A percentile compares a stretch with the other conserved stretches of the same genome.
phyloP scores from a whole-genome alignment of 2,113 vertebrate species.

The Rhabdomys dilectus region DNA sequence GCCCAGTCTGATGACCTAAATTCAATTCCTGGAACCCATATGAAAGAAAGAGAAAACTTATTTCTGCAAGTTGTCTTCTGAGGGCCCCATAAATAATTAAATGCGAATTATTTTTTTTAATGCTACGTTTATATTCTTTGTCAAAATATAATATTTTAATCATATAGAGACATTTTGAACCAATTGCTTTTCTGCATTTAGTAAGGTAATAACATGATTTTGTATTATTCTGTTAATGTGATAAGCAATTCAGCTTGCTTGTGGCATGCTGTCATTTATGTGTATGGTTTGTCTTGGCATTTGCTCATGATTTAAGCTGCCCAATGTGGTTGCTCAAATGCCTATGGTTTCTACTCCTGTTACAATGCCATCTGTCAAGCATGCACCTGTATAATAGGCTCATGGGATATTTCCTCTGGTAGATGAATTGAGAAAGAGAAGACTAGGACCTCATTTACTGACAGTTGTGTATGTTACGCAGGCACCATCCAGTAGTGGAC shows the following conservation, averaged over 20 bases:
- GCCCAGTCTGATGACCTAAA: not conserved
- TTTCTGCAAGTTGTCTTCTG: not conserved
- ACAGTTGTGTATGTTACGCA: not conserved
- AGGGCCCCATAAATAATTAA: not conserved
- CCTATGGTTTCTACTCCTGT: not conserved
- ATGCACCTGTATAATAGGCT: not conserved
- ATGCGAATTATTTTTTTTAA: not conserved
- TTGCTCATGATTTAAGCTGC: not conserved
- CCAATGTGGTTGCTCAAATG: not conserved
- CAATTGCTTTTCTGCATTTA: not conserved
- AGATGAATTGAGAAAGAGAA: not conserved
- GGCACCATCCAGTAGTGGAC: not conserved
- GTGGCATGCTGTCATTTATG: not conserved
- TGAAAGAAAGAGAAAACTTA: not conserved
- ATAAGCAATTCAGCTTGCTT: not conserved
- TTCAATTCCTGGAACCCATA: not conserved
- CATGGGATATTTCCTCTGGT: not conserved
- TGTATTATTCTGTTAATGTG: not conserved
- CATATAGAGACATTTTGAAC: not conserved
- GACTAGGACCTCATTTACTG: not conserved
- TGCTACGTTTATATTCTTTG: not conserved
- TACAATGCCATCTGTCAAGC: not conserved
- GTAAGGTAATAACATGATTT: not conserved
- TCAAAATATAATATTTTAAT: not conserved
- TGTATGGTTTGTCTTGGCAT: not conserved